These are phyloP conservation scores for Drosophila barbarae DNA, from an alignment of 2,888 invertebrate genomes.

Conservation along the genomic window DNA sequence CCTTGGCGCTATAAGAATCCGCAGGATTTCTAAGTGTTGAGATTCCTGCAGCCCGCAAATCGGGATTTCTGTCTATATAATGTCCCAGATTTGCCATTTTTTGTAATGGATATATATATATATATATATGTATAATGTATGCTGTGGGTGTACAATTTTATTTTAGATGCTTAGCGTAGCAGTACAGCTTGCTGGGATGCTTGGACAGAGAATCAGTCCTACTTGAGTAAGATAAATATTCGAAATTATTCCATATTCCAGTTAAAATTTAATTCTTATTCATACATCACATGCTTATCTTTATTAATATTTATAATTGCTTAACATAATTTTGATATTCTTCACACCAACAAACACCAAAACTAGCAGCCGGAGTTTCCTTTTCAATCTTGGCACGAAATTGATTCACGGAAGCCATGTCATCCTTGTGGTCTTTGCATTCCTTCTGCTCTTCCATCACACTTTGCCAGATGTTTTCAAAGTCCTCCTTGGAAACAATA, in stretches of 20 bases:
- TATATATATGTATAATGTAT: too few relatives aligned
- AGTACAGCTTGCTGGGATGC: neutral
- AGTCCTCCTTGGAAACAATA: slow-evolving; percentile 30
- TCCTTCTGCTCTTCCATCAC: slow-evolving; percentile 20
- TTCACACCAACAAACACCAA: too few relatives aligned
- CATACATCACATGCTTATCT: neutral
- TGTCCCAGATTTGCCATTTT: slow-evolving; percentile 15
- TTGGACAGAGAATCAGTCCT: neutral
- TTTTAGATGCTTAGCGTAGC: neutral
- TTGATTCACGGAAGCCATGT: slow-evolving; percentile 25
- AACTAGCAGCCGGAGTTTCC: too few relatives aligned
- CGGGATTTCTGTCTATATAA: slow-evolving; percentile 12
- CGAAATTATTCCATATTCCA: too few relatives aligned
- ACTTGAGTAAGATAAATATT: too few relatives aligned
- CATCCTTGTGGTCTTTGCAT: slow-evolving; percentile 20
- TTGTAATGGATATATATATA: neutral
- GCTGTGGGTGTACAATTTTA: neutral
- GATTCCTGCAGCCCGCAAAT: slow-evolving; percentile 10
- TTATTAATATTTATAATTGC: neutral
- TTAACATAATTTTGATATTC: neutral
- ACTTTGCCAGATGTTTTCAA: slow-evolving; percentile 47
- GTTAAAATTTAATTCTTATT: too few relatives aligned
- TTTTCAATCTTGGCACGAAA: slow-evolving; percentile 8
- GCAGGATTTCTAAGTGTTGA: neutral
- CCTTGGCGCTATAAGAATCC: neutral